Percentiles rank a stretch among this genome's conserved stretches.
Conservation (phyloP, 2,113 vertebrate species). For the Tychaedon coryphoeus region DNA sequence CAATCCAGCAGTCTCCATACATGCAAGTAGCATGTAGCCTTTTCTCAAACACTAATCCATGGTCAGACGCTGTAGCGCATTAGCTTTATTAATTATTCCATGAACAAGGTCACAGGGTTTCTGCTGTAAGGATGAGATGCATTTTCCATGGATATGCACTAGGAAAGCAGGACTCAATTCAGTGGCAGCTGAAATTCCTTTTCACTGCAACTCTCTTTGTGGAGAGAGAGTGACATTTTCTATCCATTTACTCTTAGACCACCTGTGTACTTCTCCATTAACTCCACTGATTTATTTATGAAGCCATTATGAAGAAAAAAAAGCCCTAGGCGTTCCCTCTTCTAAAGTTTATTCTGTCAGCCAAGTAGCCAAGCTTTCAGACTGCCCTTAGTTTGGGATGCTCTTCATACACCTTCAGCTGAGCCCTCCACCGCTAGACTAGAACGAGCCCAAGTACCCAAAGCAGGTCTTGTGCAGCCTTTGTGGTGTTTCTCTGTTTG, state of each 20-base stretch:
- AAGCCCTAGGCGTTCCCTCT: rapidly evolving
- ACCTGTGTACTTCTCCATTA: not conserved
- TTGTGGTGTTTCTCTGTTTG: rapidly evolving
- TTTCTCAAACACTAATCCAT: not conserved
- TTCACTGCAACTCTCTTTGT: not conserved
- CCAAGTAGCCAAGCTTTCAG: not conserved
- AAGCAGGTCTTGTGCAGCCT: not conserved
- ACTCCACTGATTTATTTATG: not conserved
- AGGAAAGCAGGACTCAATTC: not conserved
- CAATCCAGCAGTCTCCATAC: not conserved
- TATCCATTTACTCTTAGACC: not conserved
- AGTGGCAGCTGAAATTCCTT: not conserved
- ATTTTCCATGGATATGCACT: not conserved
- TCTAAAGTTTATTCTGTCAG: not conserved
- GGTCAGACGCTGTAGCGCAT: not conserved
- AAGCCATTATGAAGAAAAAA: not conserved
- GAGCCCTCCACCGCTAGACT: not conserved
- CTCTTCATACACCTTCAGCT: not conserved
- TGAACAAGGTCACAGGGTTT: not conserved
- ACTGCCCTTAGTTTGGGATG: not conserved
- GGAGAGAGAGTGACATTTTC: not conserved
- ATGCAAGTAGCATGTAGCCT: not conserved
- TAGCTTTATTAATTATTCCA: not conserved
- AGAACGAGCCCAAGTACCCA: not conserved
- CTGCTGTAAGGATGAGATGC: not conserved